Conservation (phyloP, 1,140 invertebrate species). For the Cydia amplana region DNA sequence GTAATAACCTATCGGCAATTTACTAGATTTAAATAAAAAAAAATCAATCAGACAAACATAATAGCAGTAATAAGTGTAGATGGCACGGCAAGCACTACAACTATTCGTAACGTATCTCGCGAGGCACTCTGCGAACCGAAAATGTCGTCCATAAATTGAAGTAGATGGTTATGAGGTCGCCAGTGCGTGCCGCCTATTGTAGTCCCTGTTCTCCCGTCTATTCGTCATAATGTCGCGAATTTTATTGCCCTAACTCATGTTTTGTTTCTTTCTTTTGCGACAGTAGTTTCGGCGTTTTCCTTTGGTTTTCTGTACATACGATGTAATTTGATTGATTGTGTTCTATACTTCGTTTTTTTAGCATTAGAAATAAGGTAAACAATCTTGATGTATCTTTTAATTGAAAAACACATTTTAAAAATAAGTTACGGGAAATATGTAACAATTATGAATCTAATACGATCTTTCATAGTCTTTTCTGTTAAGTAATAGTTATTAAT, state of each 20-base stretch:
- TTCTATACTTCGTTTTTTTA: too few relatives aligned
- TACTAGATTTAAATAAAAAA: background rate
- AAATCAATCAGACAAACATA: background rate
- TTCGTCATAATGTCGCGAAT: slow-evolving; percentile 52
- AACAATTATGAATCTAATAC: too few relatives aligned
- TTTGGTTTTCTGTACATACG: background rate
- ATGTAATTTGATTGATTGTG: slow-evolving; percentile 18
- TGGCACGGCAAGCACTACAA: slow-evolving; percentile 29
- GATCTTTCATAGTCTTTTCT: too few relatives aligned
- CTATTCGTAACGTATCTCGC: slow-evolving; percentile 40
- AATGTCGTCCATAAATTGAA: slow-evolving; percentile 60
- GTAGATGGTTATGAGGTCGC: slow-evolving; percentile 64
- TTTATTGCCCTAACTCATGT: slow-evolving; percentile 43
- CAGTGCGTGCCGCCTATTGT: slow-evolving; percentile 64
- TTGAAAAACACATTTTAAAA: too few relatives aligned
- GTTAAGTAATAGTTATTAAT: too few relatives aligned
- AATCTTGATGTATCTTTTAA: too few relatives aligned
- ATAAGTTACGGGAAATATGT: too few relatives aligned
- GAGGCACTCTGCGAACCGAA: slow-evolving; percentile 39
- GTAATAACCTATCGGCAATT: background rate
- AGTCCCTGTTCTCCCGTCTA: slow-evolving; percentile 36
- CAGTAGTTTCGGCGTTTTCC: slow-evolving; percentile 36
- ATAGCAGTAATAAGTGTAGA: slow-evolving; percentile 18
- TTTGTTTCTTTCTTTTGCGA: slow-evolving; percentile 42
- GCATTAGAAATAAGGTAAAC: too few relatives aligned